Base-by-base conservation (phyloP, 1,140 invertebrate genomes). In the Penaeus chinensis region DNA sequence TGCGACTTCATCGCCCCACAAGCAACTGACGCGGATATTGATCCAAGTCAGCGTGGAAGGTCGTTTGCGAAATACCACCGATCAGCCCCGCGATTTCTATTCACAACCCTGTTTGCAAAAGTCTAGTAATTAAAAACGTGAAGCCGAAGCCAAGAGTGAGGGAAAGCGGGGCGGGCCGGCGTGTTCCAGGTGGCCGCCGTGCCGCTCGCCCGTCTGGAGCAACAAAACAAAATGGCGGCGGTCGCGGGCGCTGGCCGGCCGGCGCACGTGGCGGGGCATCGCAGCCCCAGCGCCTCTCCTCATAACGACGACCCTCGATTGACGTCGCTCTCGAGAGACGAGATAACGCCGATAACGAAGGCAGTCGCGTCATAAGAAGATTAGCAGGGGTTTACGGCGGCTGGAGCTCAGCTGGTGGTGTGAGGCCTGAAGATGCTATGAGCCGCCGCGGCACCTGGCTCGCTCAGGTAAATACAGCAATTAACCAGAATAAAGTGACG, bases 401-500 rank as follows among this genome's bases (percentile, higher is more conserved):
- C 69, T 22, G 37, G 61, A 62, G 82, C 47, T 37, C 19, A 32
- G 13, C 37, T n/a, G 61, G 85, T 54, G 63, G 11, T 32, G 66
- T 27, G 71, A 74, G 69, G 80, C 69, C 80, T 76, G 85, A 54
- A 54, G 54, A 54, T 54, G 54, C 54, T 54, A 54, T 87, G 76
- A 87, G 69, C 27, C 60, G 85, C 20, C 54, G 54, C 54, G 66
- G 60, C 85, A 87, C 85, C 85, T 87, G 85, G 85, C 27, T 27
- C 60, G 54, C 80, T 76, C 85, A 83, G 80, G 80, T 87, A 87
- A 87, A 87, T 82, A 82, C 85, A 82, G 78, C 85, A 87, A 87
- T 87, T 87, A 87, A 71, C 69, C 47, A 81, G 80, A 69, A 87
- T 87, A 87, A 82, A 87, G 85, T 77, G 85, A 63, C 32, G 71